Percentiles rank a stretch among this genome's conserved stretches.
Conservation (phyloP, 2,888 invertebrate species). For the Diogma glabrata region DNA sequence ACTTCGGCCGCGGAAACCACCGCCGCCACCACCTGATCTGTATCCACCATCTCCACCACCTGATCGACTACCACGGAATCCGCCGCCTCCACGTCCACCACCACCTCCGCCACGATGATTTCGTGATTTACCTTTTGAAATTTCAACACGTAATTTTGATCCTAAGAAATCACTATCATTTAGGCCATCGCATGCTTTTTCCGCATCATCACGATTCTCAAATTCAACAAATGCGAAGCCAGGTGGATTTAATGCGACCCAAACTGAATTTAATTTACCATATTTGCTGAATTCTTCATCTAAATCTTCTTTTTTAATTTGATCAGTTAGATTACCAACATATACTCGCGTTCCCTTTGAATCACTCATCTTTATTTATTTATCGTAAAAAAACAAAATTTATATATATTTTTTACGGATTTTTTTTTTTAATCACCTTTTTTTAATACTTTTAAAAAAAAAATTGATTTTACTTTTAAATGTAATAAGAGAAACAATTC, state of each 20-base stretch:
- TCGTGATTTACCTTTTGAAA: constrained; percentile 69
- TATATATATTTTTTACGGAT: no score
- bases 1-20: neutral
- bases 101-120: constrained; percentile 52
- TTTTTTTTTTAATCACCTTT: no score
- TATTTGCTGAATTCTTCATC: constrained; percentile 85
- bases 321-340: constrained; percentile 79
- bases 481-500: no score
- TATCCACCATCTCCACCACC: constrained; percentile 38
- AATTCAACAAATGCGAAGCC: constrained; percentile 93
- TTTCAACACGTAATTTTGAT: constrained; percentile 76
- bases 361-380: no score
- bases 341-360: constrained; percentile 64
- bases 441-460: no score
- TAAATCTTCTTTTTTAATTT: constrained; percentile 83
- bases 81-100: constrained; percentile 42
- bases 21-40: constrained; percentile 19
- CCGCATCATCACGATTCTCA: constrained; percentile 77
- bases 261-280: constrained; percentile 83
- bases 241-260: constrained; percentile 87
- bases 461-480: no score
- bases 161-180: constrained; percentile 62
- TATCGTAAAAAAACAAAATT: no score
- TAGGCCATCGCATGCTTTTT: constrained; percentile 62
- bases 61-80: constrained; percentile 36